Evolutionary conservation across 2,888 invertebrate species (phyloP), one percentile per base, ranked within the genome.

Genomic region (Ametastegia equiseti): DNA sequence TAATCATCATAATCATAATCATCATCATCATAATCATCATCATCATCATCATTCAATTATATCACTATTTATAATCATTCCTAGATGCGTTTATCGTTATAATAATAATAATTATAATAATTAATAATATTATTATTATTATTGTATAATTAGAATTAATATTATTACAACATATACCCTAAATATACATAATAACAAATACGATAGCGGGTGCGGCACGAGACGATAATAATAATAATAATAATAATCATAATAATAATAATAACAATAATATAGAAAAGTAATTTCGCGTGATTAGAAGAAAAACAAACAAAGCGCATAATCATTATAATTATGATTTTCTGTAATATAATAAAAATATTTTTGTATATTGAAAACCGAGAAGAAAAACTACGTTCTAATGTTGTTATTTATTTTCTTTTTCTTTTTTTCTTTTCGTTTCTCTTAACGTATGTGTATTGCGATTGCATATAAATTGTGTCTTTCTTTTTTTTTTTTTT

Each of bases 41-140:
- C 33, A 33, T 63, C 15, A 63, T n/a, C n/a, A 63, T 63, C 33
- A 33, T 33, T 63, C n/a, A n/a, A n/a, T n/a, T 50, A 54, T 54
- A 42, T 39, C 19, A 50, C 50, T 50, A 23, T 47, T n/a, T 15
- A 47, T 54, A 54, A 54, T 19, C 63, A 63, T 63, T 33, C 63
- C 63, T 63, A 30, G 15, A 15, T 63, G 63, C n/a, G n/a, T n/a
- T n/a, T n/a, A n/a, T n/a, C n/a, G n/a, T n/a, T n/a, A n/a, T n/a
- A n/a, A n/a, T n/a, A n/a, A n/a, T n/a, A n/a, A n/a, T n/a, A n/a
- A n/a, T n/a, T n/a, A n/a, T n/a, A n/a, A n/a, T n/a, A n/a, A n/a
- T n/a, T n/a, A n/a, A n/a, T n/a, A n/a, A n/a, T n/a, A n/a, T 13
- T 63, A 33, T 63, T 30, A 63, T n/a, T 36, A 63, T 63, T 63